Base-by-base conservation (phyloP, 2,113 vertebrate genomes). In the Pyrgilauda ruficollis region DNA sequence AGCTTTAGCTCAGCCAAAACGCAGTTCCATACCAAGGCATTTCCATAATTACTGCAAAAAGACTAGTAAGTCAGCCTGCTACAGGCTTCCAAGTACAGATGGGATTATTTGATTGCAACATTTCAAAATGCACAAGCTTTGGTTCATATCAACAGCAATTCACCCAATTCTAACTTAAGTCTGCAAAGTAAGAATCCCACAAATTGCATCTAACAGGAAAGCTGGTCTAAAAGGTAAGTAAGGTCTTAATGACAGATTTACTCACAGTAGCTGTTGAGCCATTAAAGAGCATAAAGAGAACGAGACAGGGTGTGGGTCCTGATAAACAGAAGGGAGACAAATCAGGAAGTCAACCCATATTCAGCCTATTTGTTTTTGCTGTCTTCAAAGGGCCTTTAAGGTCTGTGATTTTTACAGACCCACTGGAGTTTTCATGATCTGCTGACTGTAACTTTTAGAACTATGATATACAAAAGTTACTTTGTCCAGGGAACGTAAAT, bases 51-150 rank as follows among this genome's bases (percentile, higher is more conserved):
- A 62, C 78, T 67, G 70, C 46, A 47, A 73, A 91, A 93, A 90
- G 69, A n/a, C 77, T 37, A 74, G 18, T 33, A 95, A 72, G 7
- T 68, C 37, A 82, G 63, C 33, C 63, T 93, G 70, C 46, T 43
- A 7, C 35, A 70, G 62, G 27, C 47, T 90, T 49, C 30, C 64
- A 59, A 50, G 39, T 80, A 87, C 67, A 93, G 85, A 92, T 61
- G 93, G 75, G 35, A 70, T 82, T 70, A 70, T 56, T 81, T 93
- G 78, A 74, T 52, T 43, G 41, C 37, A 93, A 4, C 37, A 41
- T 88, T 86, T 86, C 59, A 96, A 90, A 92, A 91, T 13, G 15
- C 47, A 80, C 41, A 44, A 53, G n/a, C 46, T 94, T 93, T 46
- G 56, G 31, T 80, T 92, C 68, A 2, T 70, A 59, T 9, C 50